A percentile compares a stretch with the other conserved stretches of the same genome.
Evolutionary conservation across 1,140 invertebrate genomes (phyloP).

Genomic region (Drosophila obscura): DNA sequence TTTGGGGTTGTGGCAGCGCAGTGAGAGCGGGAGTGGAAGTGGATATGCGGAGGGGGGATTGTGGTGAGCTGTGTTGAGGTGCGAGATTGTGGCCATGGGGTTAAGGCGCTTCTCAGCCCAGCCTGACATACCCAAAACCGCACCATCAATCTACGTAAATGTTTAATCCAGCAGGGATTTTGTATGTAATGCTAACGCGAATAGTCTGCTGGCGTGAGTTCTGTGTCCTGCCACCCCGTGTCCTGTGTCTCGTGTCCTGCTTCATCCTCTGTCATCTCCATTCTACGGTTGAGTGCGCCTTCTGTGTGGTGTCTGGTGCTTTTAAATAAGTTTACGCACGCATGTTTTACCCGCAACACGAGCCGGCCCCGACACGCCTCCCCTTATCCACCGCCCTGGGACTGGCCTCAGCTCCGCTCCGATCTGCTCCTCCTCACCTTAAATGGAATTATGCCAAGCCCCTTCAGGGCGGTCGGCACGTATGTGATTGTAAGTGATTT

Average conservation of each 20-base stretch:
- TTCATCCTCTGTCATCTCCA: slow-evolving; percentile 40
- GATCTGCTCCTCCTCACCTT: background rate
- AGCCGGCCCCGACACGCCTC: slow-evolving; percentile 39
- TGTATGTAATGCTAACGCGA: slow-evolving; percentile 44
- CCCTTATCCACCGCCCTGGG: background rate
- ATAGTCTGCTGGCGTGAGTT: slow-evolving; percentile 9
- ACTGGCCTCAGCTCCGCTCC: too few species aligned
- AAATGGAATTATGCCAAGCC: slow-evolving; percentile 37
- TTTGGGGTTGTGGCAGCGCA: background rate
- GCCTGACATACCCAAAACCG: slow-evolving; percentile 23
- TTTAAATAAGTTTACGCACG: slow-evolving; percentile 80
- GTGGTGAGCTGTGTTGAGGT: slow-evolving; percentile 8
- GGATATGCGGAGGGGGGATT: too few species aligned
- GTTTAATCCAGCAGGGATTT: slow-evolving; percentile 78
- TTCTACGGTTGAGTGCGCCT: slow-evolving; percentile 42
- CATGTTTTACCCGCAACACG: slow-evolving; percentile 72
- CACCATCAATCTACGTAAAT: slow-evolving; percentile 80
- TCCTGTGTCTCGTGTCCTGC: background rate
- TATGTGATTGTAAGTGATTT: slow-evolving; percentile 68
- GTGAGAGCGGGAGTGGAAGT: too few species aligned
- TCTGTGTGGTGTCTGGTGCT: slow-evolving; percentile 37
- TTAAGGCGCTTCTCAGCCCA: slow-evolving; percentile 57
- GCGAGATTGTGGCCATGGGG: slow-evolving; percentile 51
- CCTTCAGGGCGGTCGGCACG: slow-evolving; percentile 22
- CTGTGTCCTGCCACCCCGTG: slow-evolving; percentile 18